Base-by-base conservation (phyloP, 2,113 vertebrate species). In the Lonchura striata region DNA sequence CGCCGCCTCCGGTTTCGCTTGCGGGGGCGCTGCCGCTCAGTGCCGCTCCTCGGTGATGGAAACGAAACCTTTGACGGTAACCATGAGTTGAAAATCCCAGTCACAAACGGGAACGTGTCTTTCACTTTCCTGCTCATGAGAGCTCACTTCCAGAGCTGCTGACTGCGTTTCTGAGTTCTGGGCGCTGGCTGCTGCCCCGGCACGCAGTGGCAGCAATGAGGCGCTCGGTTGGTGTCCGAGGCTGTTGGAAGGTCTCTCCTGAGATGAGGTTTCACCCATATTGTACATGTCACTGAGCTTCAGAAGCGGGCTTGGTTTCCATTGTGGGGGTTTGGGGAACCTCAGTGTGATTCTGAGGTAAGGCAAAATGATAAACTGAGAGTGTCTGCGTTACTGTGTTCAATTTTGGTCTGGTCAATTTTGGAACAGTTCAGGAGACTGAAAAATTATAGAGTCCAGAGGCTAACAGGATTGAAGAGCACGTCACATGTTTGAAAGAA, bases 1-100 rank as follows among this genome's bases (percentile, higher is more conserved):
- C 8, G 2, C 9, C 37, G 23, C 35, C 98, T 98, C 98, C 97
- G 64, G 16, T 98, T 98, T 98, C 98, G 54, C 69, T 98, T 96
- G 59, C 54, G 15, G 13, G 11, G 2, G 72, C 10, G 8, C n/a
- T 13, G 69, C 2, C 7, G 0, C 46, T 18, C 49, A 0, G n/a
- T 8, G 44, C 23, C 18, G 0, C 7, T 52, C 12, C 47, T n/a
- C 2, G 10, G 2, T 4, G 10, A 0, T 7, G 14, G 1, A 25
- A 63, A 42, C 7, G 49, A 69, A 93, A 35, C 20, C 30, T 46
- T 9, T 6, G 17, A 4, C 37, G 3, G 33, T 18, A 54, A 7
- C 9, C 6, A 0, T 0, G n/a, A 13, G 4, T 2, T 33, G 6
- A 2, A 33, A 33, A 30, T 13, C 9, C 0, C 12, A 5, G 1